phyloP scores from a whole-genome alignment of 2,888 invertebrate genomes.

The Carcina quercana region DNA sequence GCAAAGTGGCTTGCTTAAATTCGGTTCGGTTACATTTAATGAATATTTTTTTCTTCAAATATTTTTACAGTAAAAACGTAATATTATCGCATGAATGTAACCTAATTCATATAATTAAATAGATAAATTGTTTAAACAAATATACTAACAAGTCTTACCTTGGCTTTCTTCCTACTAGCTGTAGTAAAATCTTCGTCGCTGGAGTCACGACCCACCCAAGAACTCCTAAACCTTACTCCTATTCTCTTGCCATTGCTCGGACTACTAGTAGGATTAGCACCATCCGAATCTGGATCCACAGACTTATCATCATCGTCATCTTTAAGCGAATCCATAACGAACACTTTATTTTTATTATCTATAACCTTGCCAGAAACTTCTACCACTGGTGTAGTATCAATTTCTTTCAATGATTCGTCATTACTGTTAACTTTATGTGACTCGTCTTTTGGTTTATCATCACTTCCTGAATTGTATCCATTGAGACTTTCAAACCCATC shows the following conservation, averaged over 20 bases:
- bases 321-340: constrained; percentile 9
- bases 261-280: constrained; percentile 41
- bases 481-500: constrained; percentile 92
- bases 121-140: too few species aligned
- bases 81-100: too few species aligned
- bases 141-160: constrained; percentile 38
- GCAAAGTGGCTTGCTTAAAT: too few species aligned
- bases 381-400: constrained; percentile 15
- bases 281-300: constrained; percentile 49
- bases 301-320: constrained; percentile 54
- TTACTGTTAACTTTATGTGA: constrained; percentile 5
- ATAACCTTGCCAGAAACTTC: constrained; percentile 19
- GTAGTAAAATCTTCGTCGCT: constrained; percentile 51
- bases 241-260: constrained; percentile 43
- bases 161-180: constrained; percentile 42
- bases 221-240: constrained; percentile 56
- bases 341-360: constrained; percentile 27
- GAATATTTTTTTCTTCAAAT: too few species aligned
- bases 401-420: constrained; percentile 20
- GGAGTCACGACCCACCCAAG: constrained; percentile 51
- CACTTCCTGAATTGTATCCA: constrained; percentile 84
- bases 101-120: too few species aligned
- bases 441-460: constrained; percentile 45
- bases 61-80: background rate
- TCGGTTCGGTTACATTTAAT: too few species aligned